These are phyloP conservation scores for Camponotus floridanus DNA, from an alignment of 1,140 invertebrate species.

Conservation along the genomic window DNA sequence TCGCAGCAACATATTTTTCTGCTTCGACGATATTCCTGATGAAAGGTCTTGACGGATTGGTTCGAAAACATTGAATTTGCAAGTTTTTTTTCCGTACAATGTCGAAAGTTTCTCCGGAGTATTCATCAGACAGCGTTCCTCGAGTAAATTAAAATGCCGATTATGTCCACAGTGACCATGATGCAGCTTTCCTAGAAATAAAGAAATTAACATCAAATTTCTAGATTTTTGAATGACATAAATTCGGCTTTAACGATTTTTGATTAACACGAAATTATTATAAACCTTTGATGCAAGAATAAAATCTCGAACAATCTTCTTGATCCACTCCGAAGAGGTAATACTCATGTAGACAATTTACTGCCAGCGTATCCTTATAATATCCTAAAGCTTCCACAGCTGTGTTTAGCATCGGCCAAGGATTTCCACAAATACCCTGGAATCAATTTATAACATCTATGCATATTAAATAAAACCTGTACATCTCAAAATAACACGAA, in stretches of 20 bases:
- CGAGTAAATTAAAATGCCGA: constrained; percentile 76
- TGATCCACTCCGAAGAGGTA: constrained; percentile 87
- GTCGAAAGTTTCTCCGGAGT: constrained; percentile 56
- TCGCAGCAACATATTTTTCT: constrained; percentile 54
- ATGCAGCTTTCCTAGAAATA: constrained; percentile 66
- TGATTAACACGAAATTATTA: background rate
- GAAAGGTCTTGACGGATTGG: constrained; percentile 45
- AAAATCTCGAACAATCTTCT: constrained; percentile 89
- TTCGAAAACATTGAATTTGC: constrained; percentile 76
- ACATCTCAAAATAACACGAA: background rate
- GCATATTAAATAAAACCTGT: background rate
- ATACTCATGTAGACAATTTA: constrained; percentile 83
- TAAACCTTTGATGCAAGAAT: constrained; percentile 88
- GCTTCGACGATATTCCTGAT: constrained; percentile 67
- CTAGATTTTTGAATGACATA: background rate
- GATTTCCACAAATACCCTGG: constrained; percentile 89
- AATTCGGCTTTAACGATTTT: background rate
- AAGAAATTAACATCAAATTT: background rate
- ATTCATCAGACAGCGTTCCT: constrained; percentile 74
- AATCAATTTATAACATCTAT: constrained; percentile 7
- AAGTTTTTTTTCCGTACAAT: constrained; percentile 56
- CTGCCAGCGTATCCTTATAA: constrained; percentile 67
- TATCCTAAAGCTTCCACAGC: constrained; percentile 87
- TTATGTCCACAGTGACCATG: constrained; percentile 80
- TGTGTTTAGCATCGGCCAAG: constrained; percentile 89